These are phyloP conservation scores for Tinamus major DNA, from an alignment of 2,797 vertebrate species.

Conservation along the genomic window DNA sequence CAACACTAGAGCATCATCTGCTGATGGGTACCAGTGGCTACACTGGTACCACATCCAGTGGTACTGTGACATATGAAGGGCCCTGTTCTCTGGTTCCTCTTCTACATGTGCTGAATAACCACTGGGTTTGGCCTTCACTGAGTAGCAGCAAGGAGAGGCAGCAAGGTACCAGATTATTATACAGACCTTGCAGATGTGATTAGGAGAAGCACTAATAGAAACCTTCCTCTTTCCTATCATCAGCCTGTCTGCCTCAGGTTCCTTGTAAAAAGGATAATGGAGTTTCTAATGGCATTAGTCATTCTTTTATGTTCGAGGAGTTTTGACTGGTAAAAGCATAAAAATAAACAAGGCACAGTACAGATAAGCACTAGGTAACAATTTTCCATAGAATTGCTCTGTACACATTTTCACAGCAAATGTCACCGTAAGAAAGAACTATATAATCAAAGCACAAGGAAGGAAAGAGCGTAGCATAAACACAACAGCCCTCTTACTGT, in stretches of 20 bases:
- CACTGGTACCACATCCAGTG: neutral
- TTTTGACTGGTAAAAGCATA: slow-evolving; percentile 21
- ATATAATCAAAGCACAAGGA: slow-evolving; percentile 41
- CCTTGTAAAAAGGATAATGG: slow-evolving; percentile 1
- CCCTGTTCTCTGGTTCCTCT: neutral
- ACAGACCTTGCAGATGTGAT: neutral
- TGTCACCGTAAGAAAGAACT: neutral
- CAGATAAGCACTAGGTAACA: slow-evolving; percentile 24
- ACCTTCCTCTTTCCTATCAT: neutral
- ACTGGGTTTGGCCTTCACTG: neutral
- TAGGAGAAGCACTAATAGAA: slow-evolving; percentile 2
- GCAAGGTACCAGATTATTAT: neutral
- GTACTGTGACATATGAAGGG: rapidly evolving
- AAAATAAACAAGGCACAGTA: slow-evolving; percentile 46
- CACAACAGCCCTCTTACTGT: neutral
- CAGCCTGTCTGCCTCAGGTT: neutral
- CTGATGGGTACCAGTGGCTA: neutral
- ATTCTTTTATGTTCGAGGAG: slow-evolving; percentile 14
- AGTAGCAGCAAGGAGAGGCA: neutral
- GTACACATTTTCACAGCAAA: slow-evolving; percentile 31
- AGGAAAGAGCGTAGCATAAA: slow-evolving; percentile 40
- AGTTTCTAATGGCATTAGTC: neutral
- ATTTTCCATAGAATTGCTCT: slow-evolving; percentile 20
- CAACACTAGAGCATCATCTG: neutral
- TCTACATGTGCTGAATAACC: neutral